These are phyloP conservation scores for Lepidostoma basale DNA, from an alignment of 1,140 invertebrate genomes.

Conservation along the genomic window DNA sequence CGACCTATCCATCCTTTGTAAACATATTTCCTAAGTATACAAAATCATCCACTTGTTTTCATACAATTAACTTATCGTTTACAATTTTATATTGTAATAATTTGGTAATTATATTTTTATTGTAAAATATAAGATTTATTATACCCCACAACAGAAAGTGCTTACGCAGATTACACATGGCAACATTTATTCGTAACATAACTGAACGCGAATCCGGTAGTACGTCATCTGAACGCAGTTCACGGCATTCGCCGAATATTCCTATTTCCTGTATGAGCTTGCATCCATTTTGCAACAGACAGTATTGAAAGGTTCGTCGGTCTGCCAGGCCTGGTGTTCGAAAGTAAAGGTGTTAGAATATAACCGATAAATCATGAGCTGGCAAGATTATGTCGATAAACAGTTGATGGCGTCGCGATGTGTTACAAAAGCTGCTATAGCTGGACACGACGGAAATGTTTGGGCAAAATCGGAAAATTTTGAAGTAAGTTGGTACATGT, in stretches of 20 bases:
- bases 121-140: not conserved
- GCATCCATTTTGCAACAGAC: conserved; percentile 40
- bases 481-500: conserved; percentile 69
- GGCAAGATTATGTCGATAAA: conserved; percentile 98
- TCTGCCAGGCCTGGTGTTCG: conserved; percentile 35
- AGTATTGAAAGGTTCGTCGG: conserved; percentile 41
- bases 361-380: conserved; percentile 74
- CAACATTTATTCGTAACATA: conserved; percentile 21
- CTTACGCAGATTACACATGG: no score
- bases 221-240: conserved; percentile 27
- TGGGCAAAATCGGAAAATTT: conserved; percentile 94
- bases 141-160: no score
- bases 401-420: conserved; percentile 92
- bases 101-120: no score
- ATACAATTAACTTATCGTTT: no score
- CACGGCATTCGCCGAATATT: not conserved
- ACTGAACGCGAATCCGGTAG: conserved; percentile 34
- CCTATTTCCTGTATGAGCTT: conserved; percentile 36
- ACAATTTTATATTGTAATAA: no score
- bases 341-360: conserved; percentile 37
- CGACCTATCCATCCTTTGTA: no score
- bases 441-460: conserved; percentile 91
- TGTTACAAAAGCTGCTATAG: conserved; percentile 92
- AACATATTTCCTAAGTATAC: no score
- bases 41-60: no score